A percentile compares a stretch with the other conserved stretches of the same genome.
These are phyloP conservation scores for Malaclemys terrapin DNA, from an alignment of 2,113 vertebrate species.

Conservation along the genomic window DNA sequence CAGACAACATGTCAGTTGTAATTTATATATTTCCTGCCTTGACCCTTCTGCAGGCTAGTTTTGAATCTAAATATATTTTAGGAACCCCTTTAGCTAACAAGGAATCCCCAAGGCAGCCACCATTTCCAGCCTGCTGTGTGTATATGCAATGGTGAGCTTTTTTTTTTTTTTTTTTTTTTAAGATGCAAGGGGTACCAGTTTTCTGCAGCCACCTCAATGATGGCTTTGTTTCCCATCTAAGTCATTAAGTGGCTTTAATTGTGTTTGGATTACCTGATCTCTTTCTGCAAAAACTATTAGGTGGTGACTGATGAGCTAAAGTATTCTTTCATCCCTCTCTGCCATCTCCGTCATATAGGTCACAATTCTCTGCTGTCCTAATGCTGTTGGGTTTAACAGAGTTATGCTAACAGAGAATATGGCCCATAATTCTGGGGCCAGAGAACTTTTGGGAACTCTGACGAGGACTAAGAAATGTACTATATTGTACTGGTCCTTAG, in stretches of 20 bases:
- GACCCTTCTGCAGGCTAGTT: neutral
- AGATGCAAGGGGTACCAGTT: neutral
- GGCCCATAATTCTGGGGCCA: neutral
- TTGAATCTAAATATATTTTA: neutral
- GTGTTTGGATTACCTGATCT: neutral
- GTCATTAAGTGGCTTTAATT: neutral
- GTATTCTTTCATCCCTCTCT: neutral
- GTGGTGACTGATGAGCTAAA: neutral
- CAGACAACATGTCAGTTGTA: neutral
- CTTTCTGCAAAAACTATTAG: neutral
- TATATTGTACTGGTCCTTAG: neutral
- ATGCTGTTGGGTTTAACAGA: neutral
- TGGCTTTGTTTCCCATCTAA: neutral
- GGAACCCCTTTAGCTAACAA: neutral
- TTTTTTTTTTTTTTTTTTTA: neutral
- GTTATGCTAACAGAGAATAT: neutral
- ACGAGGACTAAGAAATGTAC: neutral
- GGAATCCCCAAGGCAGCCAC: neutral
- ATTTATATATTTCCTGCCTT: neutral
- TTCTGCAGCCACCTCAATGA: neutral
- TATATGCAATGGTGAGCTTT: neutral
- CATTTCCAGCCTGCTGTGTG: neutral
- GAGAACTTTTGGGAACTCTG: neutral
- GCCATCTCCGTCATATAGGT: fast-evolving
- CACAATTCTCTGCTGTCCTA: neutral